Conservation (phyloP, 2,888 invertebrate genomes). For the Aphodius sticticus region DNA sequence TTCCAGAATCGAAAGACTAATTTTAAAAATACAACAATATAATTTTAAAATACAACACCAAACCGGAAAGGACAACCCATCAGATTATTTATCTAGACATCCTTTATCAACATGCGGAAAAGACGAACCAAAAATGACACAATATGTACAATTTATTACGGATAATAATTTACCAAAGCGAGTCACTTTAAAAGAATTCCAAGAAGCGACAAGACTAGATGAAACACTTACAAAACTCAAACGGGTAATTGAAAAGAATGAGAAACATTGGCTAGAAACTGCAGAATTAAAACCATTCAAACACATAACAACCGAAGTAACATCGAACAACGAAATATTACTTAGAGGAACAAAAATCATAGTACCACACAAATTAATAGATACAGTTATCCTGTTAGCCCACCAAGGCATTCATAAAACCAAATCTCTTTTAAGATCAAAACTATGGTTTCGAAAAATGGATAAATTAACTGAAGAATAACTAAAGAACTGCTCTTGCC, state of each 20-base stretch:
- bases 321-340: not conserved
- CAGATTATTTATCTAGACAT: conserved; percentile 40
- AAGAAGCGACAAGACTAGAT: conserved; percentile 34
- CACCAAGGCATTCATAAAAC: conserved; percentile 22
- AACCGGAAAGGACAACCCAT: conserved; percentile 37
- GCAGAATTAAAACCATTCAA: no score
- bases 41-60: conserved; percentile 36
- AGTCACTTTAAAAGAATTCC: conserved; percentile 31
- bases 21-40: conserved; percentile 35
- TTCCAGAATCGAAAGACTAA: conserved; percentile 37
- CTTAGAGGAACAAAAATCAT: conserved; percentile 20
- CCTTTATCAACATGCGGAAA: conserved; percentile 15
- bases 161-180: conserved; percentile 27
- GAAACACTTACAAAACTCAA: conserved; percentile 19
- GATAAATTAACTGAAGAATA: conserved; percentile 27
- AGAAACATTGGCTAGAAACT: no score
- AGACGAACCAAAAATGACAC: conserved; percentile 29
- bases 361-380: conserved; percentile 8
- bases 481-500: conserved; percentile 17
- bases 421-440: conserved; percentile 25
- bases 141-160: conserved; percentile 32
- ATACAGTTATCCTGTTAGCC: conserved; percentile 4
- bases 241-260: not conserved
- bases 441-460: conserved; percentile 30
- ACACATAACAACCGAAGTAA: not conserved